These are phyloP conservation scores for Brachionus plicatilis DNA, from an alignment of 1,140 invertebrate species.

Conservation along the genomic window DNA sequence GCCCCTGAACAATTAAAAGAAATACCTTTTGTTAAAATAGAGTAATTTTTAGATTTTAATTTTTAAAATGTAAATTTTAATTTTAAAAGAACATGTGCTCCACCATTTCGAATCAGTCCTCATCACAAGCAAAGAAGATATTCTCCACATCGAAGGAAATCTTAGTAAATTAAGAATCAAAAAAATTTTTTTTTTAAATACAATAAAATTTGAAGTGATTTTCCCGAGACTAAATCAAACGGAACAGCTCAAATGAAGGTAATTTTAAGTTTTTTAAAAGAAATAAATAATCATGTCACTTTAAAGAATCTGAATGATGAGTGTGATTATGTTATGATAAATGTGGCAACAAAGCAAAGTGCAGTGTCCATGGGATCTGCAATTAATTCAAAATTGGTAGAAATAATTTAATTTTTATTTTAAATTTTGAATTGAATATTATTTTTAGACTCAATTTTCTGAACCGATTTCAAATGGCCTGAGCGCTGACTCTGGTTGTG, in stretches of 20 bases:
- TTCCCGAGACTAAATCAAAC: not conserved
- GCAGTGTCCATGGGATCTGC: slow-evolving; percentile 28
- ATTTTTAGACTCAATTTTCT: not conserved
- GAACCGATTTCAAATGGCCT: not conserved
- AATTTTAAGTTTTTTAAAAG: not conserved
- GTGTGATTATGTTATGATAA: slow-evolving; percentile 24
- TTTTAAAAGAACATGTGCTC: not conserved
- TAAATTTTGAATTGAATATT: not conserved
- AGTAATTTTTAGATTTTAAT: not conserved
- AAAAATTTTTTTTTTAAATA: not conserved
- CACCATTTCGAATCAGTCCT: slow-evolving; percentile 31
- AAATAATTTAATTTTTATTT: not conserved
- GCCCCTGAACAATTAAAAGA: slow-evolving; percentile 13
- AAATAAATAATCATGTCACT: not conserved
- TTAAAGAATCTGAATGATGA: not conserved
- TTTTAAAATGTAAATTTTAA: not conserved
- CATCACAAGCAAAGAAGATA: slow-evolving; percentile 29
- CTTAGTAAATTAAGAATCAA: not conserved
- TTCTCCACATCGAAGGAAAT: slow-evolving; percentile 34
- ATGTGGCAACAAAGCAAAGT: not conserved
- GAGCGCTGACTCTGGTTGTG: slow-evolving; percentile 36
- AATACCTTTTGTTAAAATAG: slow-evolving; percentile 38
- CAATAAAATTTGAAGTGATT: not conserved
- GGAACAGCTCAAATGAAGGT: slow-evolving; percentile 17
- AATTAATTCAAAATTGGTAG: slow-evolving; percentile 24